Evolutionary conservation across 2,113 vertebrate genomes (phyloP).

Genomic region (Oxyruncus cristatus): DNA sequence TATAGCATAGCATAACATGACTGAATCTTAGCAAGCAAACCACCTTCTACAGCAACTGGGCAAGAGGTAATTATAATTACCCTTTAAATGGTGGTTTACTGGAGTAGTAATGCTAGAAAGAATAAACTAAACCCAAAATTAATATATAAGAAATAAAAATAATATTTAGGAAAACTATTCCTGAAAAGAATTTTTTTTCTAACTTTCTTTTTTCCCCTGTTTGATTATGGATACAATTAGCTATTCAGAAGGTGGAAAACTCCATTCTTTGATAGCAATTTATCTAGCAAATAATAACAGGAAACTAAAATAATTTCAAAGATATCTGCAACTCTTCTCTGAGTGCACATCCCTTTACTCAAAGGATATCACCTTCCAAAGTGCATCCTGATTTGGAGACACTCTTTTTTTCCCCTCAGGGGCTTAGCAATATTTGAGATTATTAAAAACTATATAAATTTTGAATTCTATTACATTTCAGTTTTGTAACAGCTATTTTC

Average conservation of each 20-base stretch:
- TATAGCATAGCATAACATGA: neutral
- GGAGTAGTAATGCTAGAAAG: neutral
- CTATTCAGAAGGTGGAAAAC: neutral
- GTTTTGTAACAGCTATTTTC: neutral
- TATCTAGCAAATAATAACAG: neutral
- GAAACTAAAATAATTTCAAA: neutral
- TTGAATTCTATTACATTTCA: neutral
- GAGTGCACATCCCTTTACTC: neutral
- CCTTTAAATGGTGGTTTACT: neutral
- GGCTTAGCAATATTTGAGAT: neutral
- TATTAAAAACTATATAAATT: neutral
- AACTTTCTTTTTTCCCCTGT: rapidly evolving
- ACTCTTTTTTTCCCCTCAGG: neutral
- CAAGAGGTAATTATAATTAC: neutral
- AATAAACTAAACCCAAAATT: neutral
- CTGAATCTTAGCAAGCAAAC: neutral
- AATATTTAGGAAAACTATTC: neutral
- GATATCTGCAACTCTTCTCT: neutral
- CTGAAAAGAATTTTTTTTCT: neutral
- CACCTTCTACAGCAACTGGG: neutral
- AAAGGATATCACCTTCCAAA: neutral
- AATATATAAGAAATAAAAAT: neutral
- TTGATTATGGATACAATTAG: neutral
- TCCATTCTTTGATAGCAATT: neutral
- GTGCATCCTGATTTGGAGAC: neutral